Evolutionary conservation across 2,113 vertebrate genomes (phyloP), one percentile per base, ranked within the genome.

Genomic region (Varanus komodoensis): DNA sequence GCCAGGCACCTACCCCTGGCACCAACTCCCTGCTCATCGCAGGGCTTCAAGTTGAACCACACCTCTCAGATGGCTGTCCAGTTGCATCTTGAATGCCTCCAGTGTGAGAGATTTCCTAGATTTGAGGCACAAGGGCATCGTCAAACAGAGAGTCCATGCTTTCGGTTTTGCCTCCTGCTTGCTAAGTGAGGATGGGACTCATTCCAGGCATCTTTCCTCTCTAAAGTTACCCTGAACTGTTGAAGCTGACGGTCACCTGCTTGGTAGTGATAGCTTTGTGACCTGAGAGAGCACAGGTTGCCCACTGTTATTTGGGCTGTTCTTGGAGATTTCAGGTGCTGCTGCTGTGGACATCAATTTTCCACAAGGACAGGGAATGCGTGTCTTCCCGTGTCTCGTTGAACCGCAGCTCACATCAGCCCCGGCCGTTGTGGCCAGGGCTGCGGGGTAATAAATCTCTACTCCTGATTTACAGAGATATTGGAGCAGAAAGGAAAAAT

Each of bases 401-500:
- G 61, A 19, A 21, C 19, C 19, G 61, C 19, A 64, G 21, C 61
- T 64, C 61, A 15, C 61, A 64, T 64, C 61, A 64, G 61, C 61
- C 19, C 57, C 61, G 5, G 61, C 21, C 19, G 19, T 15, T 64
- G 61, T 64, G 61, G 61, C 61, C 61, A 64, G 17, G 17, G 61
- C 15, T 64, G 61, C 29, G 2, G 25, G 68, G 23, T 9, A 6
- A 27, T 29, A 25, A 69, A 69, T 27, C 68, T 27, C 6, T 7
- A 32, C 6, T 14, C 21, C n/a, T 38, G 34, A 34, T 44, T 64
- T 84, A 77, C 74, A 48, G 14, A 5, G 29, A 9, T 48, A 78
- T 12, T 88, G 88, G 2, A 38, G 78, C 21, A 90, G 68, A 83
- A 90, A 89, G 85, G 15, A 44, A 85, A 90, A 67, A 27, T 0